A percentile compares a stretch with the other conserved stretches of the same genome.
phyloP scores from a whole-genome alignment of 2,888 invertebrate genomes.

The Lapara coniferarum region DNA sequence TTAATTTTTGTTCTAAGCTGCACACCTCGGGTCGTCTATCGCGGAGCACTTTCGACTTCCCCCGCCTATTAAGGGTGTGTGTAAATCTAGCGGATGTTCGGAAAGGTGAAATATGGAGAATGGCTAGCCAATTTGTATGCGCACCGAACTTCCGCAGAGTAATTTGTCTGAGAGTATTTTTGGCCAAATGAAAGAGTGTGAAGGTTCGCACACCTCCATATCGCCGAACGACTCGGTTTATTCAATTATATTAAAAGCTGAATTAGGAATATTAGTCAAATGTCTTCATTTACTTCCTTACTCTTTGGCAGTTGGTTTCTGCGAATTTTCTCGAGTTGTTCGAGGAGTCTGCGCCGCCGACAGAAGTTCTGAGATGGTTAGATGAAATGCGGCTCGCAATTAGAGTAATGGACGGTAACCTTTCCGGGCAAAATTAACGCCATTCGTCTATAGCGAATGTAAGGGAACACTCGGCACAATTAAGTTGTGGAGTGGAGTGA shows the following conservation, averaged over 20 bases:
- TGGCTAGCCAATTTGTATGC: constrained; percentile 76
- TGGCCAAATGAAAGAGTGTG: constrained; percentile 62
- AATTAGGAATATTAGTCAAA: constrained; percentile 80
- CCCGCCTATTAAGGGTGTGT: constrained; percentile 63
- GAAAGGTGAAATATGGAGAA: constrained; percentile 74
- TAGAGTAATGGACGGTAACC: constrained; percentile 81
- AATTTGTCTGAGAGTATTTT: constrained; percentile 80
- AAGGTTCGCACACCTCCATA: constrained; percentile 58
- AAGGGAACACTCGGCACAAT: constrained; percentile 73
- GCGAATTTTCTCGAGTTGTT: constrained; percentile 74
- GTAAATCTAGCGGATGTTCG: constrained; percentile 71
- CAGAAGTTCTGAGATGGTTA: constrained; percentile 76
- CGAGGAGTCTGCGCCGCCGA: constrained; percentile 65
- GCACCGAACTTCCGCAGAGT: constrained; percentile 70
- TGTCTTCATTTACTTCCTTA: constrained; percentile 72
- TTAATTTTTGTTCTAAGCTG: constrained; percentile 67
- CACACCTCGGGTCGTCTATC: constrained; percentile 54
- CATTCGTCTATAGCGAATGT: constrained; percentile 72
- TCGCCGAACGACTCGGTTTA: constrained; percentile 74
- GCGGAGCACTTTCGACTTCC: constrained; percentile 46
- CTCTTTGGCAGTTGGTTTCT: constrained; percentile 73
- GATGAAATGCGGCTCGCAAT: constrained; percentile 81
- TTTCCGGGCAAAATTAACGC: constrained; percentile 72
- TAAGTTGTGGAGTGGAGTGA: constrained; percentile 72
- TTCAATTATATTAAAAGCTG: constrained; percentile 83